Evolutionary conservation across 1,140 invertebrate genomes (phyloP).

Genomic region (Dendrolimus punctatus): DNA sequence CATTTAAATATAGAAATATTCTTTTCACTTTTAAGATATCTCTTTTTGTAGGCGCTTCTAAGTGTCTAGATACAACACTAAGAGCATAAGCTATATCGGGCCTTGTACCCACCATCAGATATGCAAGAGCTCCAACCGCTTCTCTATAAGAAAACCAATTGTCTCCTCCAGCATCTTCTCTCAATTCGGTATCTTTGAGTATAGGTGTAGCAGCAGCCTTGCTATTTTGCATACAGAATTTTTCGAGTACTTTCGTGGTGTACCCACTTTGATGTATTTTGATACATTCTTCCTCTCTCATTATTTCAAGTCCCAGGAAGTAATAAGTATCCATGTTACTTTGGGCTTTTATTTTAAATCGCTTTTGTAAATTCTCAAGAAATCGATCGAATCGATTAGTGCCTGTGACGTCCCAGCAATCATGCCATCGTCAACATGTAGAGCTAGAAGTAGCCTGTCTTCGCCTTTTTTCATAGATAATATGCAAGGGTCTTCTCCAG

Average conservation of each 20-base stretch:
- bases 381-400: no score
- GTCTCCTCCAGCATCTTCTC: no score
- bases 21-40: conserved; percentile 27
- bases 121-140: conserved; percentile 47
- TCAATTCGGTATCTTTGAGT: neutral
- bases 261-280: no score
- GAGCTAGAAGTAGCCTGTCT: conserved; percentile 21
- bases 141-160: conserved; percentile 35
- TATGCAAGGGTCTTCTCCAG: conserved; percentile 36
- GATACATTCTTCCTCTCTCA: no score
- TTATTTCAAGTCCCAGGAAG: no score
- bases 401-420: no score
- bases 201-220: conserved; percentile 4
- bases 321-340: no score
- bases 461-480: conserved; percentile 22
- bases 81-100: no score
- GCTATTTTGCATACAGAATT: conserved; percentile 7
- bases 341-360: no score
- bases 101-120: conserved; percentile 17
- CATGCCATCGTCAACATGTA: conserved; percentile 29
- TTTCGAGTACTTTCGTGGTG: conserved; percentile 8
- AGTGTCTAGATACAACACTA: no score
- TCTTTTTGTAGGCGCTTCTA: no score
- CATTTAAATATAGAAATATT: conserved; percentile 9
- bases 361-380: no score